Evolutionary conservation across 2,113 vertebrate genomes (phyloP), one percentile per base, ranked within the genome.

Genomic region (Hypocryptadius cinnamomeus): DNA sequence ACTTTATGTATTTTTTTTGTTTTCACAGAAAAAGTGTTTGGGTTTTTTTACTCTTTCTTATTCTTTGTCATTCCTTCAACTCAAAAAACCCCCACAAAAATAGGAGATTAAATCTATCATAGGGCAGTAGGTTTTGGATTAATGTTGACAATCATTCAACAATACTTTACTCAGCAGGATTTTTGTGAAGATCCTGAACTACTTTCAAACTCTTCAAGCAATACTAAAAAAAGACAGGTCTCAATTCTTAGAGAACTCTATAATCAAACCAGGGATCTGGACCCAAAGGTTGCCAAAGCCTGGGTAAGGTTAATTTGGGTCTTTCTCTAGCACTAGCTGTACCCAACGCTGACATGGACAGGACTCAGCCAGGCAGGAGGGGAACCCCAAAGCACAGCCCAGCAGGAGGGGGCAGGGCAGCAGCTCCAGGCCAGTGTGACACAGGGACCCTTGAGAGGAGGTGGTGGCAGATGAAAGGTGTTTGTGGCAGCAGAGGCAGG

Each of bases 311-410:
- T 72, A 65, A 45, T 79, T 65, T 72, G 35, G 31, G 21, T 39
- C 21, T 71, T 45, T 56, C 59, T 57, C n/a, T 27, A 72, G 76
- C 23, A 40, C 31, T 42, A n/a, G 17, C 63, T 63, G 79, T 66
- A 81, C 31, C 31, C 44, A 28, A 0, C 0, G 0, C 47, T 42
- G 37, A 47, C 8, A 47, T 0, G 45, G 79, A 8, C 37, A 45
- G 68, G 85, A 18, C 44, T 68, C 54, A 60, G 63, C 23, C 63
- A 24, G 63, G 53, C 48, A 28, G 23, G 35, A 78, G 66, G 22
- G 68, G 27, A 15, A 8, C 22, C n/a, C 28, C 61, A 66, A 24
- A 23, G 9, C 50, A 22, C 60, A 70, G 56, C 42, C 27, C 0
- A 1, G 37, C 0, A 0, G n/a, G n/a, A 81, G 15, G 2, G 15